A percentile compares a stretch with the other conserved stretches of the same genome.
Evolutionary conservation across 2,888 invertebrate species (phyloP).

Genomic region (Tetranychus truncatus): DNA sequence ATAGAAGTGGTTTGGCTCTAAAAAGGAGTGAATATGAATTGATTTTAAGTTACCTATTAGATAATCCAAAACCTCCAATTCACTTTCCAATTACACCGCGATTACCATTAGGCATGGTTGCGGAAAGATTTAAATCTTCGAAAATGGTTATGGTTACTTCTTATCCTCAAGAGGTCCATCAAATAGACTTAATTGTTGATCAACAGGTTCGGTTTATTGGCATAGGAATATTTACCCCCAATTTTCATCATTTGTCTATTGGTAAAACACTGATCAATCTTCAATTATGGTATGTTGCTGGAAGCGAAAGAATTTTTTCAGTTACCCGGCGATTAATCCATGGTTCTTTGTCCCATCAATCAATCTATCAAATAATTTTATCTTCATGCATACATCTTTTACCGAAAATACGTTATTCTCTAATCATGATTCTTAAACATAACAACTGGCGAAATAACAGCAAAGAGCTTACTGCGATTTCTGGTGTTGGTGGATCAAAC

Average conservation of each 20-base stretch:
- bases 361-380: background rate
- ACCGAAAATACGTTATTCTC: background rate
- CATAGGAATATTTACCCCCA: background rate
- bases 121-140: background rate
- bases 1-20: background rate
- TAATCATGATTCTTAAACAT: background rate
- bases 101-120: background rate
- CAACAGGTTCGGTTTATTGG: background rate
- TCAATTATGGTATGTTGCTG: background rate
- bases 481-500: background rate
- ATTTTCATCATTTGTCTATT: background rate
- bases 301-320: background rate
- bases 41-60: background rate
- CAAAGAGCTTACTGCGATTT: background rate
- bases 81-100: background rate
- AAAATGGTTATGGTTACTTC: background rate
- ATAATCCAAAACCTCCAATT: background rate
- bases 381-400: background rate
- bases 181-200: background rate
- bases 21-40: background rate
- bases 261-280: background rate
- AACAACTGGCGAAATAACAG: background rate
- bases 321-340: background rate
- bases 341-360: background rate
- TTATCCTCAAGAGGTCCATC: background rate